Evolutionary conservation across 2,888 invertebrate genomes (phyloP).

Genomic region (Bedellia somnulentella): DNA sequence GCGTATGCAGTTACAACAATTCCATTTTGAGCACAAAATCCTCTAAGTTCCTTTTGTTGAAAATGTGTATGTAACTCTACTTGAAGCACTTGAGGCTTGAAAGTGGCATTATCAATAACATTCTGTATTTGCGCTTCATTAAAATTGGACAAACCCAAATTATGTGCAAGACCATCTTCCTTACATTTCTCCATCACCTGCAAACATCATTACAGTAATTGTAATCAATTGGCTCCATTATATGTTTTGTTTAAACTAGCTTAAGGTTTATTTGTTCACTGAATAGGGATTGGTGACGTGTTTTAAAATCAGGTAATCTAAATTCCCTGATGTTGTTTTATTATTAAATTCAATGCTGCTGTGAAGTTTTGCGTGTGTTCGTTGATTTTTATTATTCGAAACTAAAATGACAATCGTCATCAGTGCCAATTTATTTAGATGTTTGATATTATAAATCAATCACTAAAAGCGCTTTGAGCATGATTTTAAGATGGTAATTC

Average conservation of each 20-base stretch:
- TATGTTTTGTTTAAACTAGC: not conserved
- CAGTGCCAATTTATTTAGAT: too few relatives aligned
- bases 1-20: conserved; percentile 72
- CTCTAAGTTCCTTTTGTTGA: conserved; percentile 67
- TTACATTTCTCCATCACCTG: conserved; percentile 75
- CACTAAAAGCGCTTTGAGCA: too few relatives aligned
- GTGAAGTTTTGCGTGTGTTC: too few relatives aligned
- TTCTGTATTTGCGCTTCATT: conserved; percentile 68
- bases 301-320: too few relatives aligned
- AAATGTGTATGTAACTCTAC: conserved; percentile 77
- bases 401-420: too few relatives aligned
- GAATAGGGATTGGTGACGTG: not conserved
- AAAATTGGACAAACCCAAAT: conserved; percentile 83
- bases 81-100: conserved; percentile 74
- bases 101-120: conserved; percentile 59
- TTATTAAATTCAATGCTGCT: too few relatives aligned
- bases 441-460: too few relatives aligned
- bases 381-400: too few relatives aligned
- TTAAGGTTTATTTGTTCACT: not conserved
- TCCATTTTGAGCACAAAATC: conserved; percentile 62
- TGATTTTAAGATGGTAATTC: too few relatives aligned
- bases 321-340: too few relatives aligned
- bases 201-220: conserved; percentile 11
- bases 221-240: not conserved
- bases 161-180: conserved; percentile 61